Evolutionary conservation across 2,113 vertebrate genomes (phyloP).

Genomic region (Elgaria multicarinata): DNA sequence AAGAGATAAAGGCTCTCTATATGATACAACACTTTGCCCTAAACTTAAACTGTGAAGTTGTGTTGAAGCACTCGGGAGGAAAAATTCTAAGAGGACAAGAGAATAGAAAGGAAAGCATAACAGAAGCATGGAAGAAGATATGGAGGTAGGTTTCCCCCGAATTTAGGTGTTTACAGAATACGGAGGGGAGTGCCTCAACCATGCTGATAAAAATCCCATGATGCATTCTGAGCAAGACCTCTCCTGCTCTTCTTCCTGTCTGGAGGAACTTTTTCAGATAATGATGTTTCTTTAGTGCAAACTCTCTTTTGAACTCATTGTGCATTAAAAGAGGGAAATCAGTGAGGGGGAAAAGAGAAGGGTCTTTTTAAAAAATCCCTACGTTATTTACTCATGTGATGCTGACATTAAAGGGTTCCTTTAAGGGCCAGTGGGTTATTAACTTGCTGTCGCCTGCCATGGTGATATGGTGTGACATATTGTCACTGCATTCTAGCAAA

Average conservation of each 20-base stretch:
- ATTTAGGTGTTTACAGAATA: slow-evolving; percentile 1
- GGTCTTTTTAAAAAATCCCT: slow-evolving; percentile 27
- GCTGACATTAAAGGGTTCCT: slow-evolving; percentile 67
- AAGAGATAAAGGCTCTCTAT: slow-evolving; percentile 42
- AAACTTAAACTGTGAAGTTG: slow-evolving; percentile 26
- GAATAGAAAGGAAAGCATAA: not conserved
- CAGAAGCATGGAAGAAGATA: not conserved
- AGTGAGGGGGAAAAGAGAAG: not conserved
- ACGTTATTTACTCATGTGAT: slow-evolving; percentile 69
- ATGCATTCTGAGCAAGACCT: slow-evolving; percentile 39
- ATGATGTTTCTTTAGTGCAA: slow-evolving; percentile 67
- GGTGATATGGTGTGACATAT: slow-evolving; percentile 74
- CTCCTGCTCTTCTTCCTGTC: slow-evolving; percentile 23
- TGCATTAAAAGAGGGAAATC: slow-evolving; percentile 55
- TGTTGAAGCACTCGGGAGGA: not conserved
- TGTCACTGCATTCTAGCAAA: slow-evolving; percentile 73
- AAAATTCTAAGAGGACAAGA: slow-evolving; percentile 14
- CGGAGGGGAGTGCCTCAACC: slow-evolving; percentile 25
- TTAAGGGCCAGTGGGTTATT: slow-evolving; percentile 76
- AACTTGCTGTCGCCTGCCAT: slow-evolving; percentile 73
- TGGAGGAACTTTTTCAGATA: slow-evolving; percentile 65
- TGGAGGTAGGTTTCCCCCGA: not conserved
- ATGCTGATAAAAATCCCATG: slow-evolving; percentile 20
- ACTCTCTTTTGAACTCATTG: slow-evolving; percentile 54
- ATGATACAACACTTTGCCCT: slow-evolving; percentile 37